phyloP scores from a whole-genome alignment of 2,113 vertebrate species.

The Pseudorectes ferrugineus region DNA sequence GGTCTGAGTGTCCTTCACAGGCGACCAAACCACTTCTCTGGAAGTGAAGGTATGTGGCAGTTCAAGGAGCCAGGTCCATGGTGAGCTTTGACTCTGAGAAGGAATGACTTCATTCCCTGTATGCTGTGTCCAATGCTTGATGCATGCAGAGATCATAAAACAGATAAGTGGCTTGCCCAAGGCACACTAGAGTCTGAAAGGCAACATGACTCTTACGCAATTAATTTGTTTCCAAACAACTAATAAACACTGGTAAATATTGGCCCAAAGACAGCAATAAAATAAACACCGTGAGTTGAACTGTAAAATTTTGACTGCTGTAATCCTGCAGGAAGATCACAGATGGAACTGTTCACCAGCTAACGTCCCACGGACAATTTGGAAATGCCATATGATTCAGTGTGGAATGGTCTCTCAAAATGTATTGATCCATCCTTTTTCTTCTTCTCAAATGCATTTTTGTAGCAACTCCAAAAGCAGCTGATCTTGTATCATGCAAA shows the following conservation, averaged over 20 bases:
- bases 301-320: neutral
- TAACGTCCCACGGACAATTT: accelerated
- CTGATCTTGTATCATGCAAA: neutral
- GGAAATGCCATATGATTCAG: neutral
- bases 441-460: neutral
- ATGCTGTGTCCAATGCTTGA: neutral
- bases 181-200: neutral
- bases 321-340: neutral
- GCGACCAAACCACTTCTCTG: neutral
- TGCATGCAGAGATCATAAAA: neutral
- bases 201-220: neutral
- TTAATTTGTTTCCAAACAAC: neutral
- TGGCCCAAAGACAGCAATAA: neutral
- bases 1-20: neutral
- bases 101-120: neutral
- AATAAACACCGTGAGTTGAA: neutral
- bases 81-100: neutral
- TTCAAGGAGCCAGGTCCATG: neutral
- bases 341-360: neutral
- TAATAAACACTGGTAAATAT: neutral
- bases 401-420: neutral
- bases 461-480: neutral
- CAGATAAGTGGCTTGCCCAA: neutral
- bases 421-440: neutral
- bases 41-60: neutral